phyloP scores from a whole-genome alignment of 2,888 invertebrate genomes.

The Beris chalybata region DNA sequence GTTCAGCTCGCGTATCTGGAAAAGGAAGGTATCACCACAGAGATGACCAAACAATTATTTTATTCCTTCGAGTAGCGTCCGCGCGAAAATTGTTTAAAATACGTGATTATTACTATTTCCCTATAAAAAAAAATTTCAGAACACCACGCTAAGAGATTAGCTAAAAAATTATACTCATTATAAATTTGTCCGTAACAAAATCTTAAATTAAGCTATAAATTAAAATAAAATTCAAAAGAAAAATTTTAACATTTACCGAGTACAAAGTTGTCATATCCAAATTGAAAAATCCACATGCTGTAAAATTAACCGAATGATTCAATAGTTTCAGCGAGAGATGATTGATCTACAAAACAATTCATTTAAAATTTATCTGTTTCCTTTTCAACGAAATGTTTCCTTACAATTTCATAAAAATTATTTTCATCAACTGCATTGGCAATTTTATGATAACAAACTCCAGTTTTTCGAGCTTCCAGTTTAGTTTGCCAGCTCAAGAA shows the following conservation, averaged over 20 bases:
- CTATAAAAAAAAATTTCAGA: too few relatives aligned
- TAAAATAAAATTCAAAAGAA: neutral
- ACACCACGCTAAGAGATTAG: too few relatives aligned
- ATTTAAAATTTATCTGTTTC: neutral
- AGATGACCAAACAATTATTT: too few relatives aligned
- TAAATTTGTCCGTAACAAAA: neutral
- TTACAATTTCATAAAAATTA: constrained; percentile 53
- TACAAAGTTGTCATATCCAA: constrained; percentile 56
- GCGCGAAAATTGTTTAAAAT: neutral
- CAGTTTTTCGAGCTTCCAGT: constrained; percentile 53
- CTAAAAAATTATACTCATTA: too few relatives aligned
- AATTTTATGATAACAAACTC: constrained; percentile 54
- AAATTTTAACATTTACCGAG: constrained; percentile 45
- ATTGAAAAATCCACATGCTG: constrained; percentile 56
- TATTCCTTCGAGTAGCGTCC: neutral
- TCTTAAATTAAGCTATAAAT: neutral
- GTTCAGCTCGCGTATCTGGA: too few relatives aligned
- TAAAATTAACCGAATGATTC: constrained; percentile 55
- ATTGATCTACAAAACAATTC: constrained; percentile 46
- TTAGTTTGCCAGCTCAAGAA: constrained; percentile 55
- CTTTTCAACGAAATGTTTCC: neutral
- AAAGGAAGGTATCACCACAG: too few relatives aligned
- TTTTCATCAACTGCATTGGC: constrained; percentile 54
- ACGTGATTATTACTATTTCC: too few relatives aligned
- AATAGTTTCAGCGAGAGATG: constrained; percentile 55